A percentile compares a stretch with the other conserved stretches of the same genome.
These are phyloP conservation scores for Actenoides hombroni DNA, from an alignment of 2,113 vertebrate species.

Conservation along the genomic window DNA sequence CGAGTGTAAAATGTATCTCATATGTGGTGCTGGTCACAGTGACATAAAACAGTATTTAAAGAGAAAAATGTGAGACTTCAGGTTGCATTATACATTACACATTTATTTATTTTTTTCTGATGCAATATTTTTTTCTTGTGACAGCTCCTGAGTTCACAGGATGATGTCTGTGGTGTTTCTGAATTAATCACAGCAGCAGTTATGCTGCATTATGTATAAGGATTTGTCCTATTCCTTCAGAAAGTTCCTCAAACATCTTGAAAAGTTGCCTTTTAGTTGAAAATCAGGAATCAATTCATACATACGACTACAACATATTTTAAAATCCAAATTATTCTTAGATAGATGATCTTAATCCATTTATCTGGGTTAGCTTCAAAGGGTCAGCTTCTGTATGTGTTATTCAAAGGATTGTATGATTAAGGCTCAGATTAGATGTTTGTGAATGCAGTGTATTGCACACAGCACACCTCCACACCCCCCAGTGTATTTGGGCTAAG, in stretches of 20 bases:
- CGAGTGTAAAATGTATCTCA: background rate
- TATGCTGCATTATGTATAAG: background rate
- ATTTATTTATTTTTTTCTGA: background rate
- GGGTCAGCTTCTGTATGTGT: background rate
- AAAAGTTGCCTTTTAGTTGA: background rate
- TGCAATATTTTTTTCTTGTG: background rate
- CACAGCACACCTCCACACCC: too few relatives aligned
- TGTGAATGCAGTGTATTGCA: background rate
- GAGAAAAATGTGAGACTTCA: background rate
- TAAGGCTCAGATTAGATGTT: background rate
- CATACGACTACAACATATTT: background rate
- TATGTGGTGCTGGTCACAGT: background rate
- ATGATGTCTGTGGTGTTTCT: background rate
- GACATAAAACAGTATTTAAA: background rate
- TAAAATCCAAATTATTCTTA: background rate
- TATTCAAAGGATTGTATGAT: background rate
- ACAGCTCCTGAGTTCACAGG: background rate
- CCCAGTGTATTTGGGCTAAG: background rate
- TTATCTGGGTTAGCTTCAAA: background rate
- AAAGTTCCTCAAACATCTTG: background rate
- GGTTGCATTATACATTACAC: background rate
- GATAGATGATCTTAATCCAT: background rate
- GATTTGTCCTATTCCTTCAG: background rate
- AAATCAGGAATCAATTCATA: background rate
- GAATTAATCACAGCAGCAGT: background rate